phyloP scores from a whole-genome alignment of 2,888 invertebrate species.

The Mesorhabditis spiculigera region DNA sequence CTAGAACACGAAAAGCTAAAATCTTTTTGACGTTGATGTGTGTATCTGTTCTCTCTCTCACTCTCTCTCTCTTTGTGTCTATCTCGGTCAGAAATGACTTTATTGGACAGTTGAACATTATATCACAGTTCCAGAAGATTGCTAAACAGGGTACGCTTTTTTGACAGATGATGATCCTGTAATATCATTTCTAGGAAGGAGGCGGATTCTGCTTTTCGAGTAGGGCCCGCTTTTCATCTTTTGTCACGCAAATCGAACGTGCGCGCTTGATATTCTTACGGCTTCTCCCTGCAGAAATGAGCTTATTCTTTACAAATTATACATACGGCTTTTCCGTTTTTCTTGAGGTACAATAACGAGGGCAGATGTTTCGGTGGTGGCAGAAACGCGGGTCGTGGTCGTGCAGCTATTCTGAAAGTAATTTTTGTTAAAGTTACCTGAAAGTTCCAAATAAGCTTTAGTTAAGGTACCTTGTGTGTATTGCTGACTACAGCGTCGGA shows the following conservation, averaged over 20 bases:
- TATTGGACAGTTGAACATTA: too few relatives aligned
- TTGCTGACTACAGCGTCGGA: too few relatives aligned
- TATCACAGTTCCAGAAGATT: too few relatives aligned
- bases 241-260: background rate
- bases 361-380: background rate
- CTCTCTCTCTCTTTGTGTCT: too few relatives aligned
- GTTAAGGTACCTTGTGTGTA: too few relatives aligned
- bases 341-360: background rate
- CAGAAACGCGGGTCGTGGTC: background rate
- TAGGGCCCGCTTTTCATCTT: background rate
- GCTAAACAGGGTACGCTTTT: too few relatives aligned
- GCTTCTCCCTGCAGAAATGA: background rate
- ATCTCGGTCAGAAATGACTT: too few relatives aligned
- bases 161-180: too few relatives aligned
- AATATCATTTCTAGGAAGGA: too few relatives aligned
- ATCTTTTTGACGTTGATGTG: too few relatives aligned
- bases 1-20: too few relatives aligned
- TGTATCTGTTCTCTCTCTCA: too few relatives aligned
- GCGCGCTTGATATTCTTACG: background rate
- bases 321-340: conserved; percentile 1
- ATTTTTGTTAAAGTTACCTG: background rate
- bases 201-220: background rate
- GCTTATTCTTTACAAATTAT: background rate
- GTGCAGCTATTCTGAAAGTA: background rate
- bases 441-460: conserved; percentile 1